Evolutionary conservation across 2,113 vertebrate genomes (phyloP).

Genomic region (Rhegmatorhina hoffmannsi): DNA sequence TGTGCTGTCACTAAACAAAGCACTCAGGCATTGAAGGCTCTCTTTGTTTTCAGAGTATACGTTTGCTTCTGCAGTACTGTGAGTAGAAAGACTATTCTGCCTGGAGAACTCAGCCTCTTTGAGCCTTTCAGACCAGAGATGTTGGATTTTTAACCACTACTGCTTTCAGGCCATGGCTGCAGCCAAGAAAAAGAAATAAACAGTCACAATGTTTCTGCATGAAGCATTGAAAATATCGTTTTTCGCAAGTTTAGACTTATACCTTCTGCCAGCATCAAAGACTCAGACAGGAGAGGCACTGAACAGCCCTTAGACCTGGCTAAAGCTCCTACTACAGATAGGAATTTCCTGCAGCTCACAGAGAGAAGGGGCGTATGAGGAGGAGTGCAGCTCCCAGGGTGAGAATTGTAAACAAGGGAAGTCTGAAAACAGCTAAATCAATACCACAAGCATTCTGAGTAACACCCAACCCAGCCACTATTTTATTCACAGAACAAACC

Average conservation of each 20-base stretch:
- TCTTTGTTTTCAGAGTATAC: conserved; percentile 13
- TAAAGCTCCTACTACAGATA: background rate
- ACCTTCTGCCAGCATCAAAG: background rate
- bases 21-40: background rate
- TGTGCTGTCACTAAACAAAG: conserved; percentile 41
- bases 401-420: conserved; percentile 10
- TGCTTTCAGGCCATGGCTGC: background rate
- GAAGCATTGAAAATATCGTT: background rate
- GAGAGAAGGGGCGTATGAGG: background rate
- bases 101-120: background rate
- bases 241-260: background rate
- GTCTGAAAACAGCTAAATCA: conserved; percentile 46
- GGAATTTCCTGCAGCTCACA: background rate
- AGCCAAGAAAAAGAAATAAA: background rate
- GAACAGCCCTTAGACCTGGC: background rate
- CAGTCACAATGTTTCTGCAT: background rate
- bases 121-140: background rate
- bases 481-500: conserved; percentile 42
- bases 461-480: conserved; percentile 28
- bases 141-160: conserved; percentile 1
- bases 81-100: background rate
- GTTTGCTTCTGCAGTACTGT: background rate
- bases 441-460: background rate
- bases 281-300: background rate
- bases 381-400: background rate